Evolutionary conservation across 2,797 vertebrate species (phyloP), one percentile per base, ranked within the genome.

Genomic region (Ctenochaetus hawaiiensis): DNA sequence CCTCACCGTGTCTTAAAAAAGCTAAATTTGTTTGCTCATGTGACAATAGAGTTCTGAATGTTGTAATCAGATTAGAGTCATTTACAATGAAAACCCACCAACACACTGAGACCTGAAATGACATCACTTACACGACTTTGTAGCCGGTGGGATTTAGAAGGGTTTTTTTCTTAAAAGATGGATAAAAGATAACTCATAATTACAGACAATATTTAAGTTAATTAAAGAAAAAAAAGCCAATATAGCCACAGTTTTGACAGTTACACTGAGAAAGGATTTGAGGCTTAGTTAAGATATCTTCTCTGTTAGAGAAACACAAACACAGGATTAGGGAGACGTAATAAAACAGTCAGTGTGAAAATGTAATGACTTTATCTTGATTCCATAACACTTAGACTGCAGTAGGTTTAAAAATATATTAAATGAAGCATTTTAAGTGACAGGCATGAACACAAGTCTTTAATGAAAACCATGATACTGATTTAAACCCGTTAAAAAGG

Each of bases 1-100:
- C 43, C 17, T 53, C 20, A 14, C 60, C 10, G 2, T 64, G n/a
- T 65, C 64, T 80, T 12, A 54, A 61, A 62, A 57, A 39, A 8
- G 43, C 30, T 61, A 30, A 61, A 82, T 82, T 30, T 37, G 62
- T 7, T 75, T 71, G 60, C 69, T 48, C 37, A 71, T 39, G 76
- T 76, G 67, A 82, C 70, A 78, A 77, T 30, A 52, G 20, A 59
- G 47, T 77, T 53, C 41, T 79, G 43, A 64, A 66, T 60, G n/a
- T 61, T 69, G 54, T 72, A 77, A 86, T 88, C 77, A 86, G 77
- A 84, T 80, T 81, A 80, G 51, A 68, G 74, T 78, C 47, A 83
- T 87, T 67, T 79, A 63, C 67, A 75, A 49, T 34, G 30, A 34
- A 34, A 34, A 34, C 30, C 30, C 30, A 34, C 30, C 30, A 34